Evolutionary conservation across 2,888 invertebrate genomes (phyloP).

Genomic region (Ormyrus nitidulus): DNA sequence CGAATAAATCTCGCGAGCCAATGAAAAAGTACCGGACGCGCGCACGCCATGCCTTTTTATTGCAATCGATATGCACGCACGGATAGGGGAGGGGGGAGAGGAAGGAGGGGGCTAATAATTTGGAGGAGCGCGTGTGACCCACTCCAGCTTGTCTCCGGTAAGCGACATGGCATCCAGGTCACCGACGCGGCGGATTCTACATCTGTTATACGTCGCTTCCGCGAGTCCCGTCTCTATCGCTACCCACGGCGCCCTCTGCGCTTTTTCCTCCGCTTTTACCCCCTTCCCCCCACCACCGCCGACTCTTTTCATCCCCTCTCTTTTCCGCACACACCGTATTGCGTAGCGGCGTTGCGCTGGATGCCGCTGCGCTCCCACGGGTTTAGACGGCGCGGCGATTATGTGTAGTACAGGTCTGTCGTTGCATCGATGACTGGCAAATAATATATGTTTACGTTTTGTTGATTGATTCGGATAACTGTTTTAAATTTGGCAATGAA

Average conservation of each 20-base stretch:
- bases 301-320: too few relatives aligned
- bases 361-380: too few relatives aligned
- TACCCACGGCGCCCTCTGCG: not conserved
- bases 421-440: too few relatives aligned
- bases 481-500: too few relatives aligned
- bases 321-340: too few relatives aligned
- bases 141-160: too few relatives aligned
- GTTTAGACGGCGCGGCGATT: too few relatives aligned
- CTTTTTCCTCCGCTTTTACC: not conserved
- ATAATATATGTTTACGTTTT: too few relatives aligned
- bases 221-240: not conserved
- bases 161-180: constrained; percentile 42
- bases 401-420: too few relatives aligned
- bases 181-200: constrained; percentile 18
- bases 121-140: not conserved
- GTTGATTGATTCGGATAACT: too few relatives aligned
- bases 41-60: constrained; percentile 4
- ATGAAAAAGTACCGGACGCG: not conserved
- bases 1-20: constrained; percentile 12
- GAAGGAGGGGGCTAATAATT: constrained; percentile 16
- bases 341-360: too few relatives aligned
- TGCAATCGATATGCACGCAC: constrained; percentile 5
- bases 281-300: not conserved
- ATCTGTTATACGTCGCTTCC: constrained; percentile 30
- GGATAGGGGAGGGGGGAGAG: too few relatives aligned